phyloP scores from a whole-genome alignment of 1,140 invertebrate species.

The Luehdorfia chinensis region DNA sequence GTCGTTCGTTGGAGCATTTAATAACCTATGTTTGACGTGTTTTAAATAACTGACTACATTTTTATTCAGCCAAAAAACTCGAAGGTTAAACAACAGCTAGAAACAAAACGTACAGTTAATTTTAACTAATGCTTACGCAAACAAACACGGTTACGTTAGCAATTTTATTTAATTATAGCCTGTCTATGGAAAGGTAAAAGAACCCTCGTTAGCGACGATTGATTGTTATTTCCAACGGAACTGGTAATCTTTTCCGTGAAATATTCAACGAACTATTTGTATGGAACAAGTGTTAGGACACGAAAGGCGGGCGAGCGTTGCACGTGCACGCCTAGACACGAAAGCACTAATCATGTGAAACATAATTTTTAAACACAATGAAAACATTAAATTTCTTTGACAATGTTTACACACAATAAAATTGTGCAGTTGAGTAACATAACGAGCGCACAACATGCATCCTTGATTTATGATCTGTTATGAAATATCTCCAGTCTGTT shows the following conservation, averaged over 20 bases:
- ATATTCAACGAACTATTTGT: slow-evolving; percentile 18
- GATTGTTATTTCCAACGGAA: slow-evolving; percentile 17
- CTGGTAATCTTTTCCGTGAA: slow-evolving; percentile 17
- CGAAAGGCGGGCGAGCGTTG: slow-evolving; percentile 6
- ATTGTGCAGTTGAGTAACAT: slow-evolving; percentile 24
- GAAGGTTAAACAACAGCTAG: no score
- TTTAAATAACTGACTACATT: no score
- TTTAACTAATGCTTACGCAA: slow-evolving; percentile 7
- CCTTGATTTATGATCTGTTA: slow-evolving; percentile 17
- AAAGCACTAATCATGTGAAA: slow-evolving; percentile 20
- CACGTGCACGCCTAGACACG: slow-evolving; percentile 9
- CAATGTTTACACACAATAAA: slow-evolving; percentile 26
- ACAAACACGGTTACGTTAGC: slow-evolving; percentile 15
- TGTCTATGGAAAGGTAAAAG: slow-evolving; percentile 18
- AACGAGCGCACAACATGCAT: slow-evolving; percentile 31
- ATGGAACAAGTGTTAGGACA: slow-evolving; percentile 13
- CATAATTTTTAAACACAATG: slow-evolving; percentile 24
- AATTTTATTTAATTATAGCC: slow-evolving; percentile 19
- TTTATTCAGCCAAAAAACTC: no score
- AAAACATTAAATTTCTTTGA: slow-evolving; percentile 34
- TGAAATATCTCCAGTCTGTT: slow-evolving; percentile 16
- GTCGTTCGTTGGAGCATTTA: no score
- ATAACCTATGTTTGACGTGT: no score
- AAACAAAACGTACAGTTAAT: slow-evolving; percentile 5
- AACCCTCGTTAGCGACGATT: slow-evolving; percentile 18